These are phyloP conservation scores for Drosophila monieri DNA, from an alignment of 2,888 invertebrate species.

Conservation along the genomic window DNA sequence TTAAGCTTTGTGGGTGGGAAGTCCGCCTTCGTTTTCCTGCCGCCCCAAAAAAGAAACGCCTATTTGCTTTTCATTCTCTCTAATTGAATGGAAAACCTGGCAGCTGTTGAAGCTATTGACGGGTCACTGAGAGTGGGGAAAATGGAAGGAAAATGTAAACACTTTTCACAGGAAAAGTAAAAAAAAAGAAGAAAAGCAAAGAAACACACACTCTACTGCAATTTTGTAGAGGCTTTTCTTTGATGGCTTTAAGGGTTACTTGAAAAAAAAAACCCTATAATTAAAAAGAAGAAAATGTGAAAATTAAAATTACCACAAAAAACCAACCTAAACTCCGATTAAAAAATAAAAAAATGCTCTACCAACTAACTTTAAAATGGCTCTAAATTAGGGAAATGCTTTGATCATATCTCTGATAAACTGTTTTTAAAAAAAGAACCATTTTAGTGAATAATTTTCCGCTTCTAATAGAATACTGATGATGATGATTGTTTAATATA, in stretches of 20 bases:
- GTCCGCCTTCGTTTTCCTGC: slow-evolving; percentile 10
- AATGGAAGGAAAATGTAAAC: slow-evolving; percentile 6
- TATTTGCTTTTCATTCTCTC: slow-evolving; percentile 70
- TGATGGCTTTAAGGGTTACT: too few species aligned
- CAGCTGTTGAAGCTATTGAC: slow-evolving; percentile 62
- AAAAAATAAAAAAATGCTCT: neutral
- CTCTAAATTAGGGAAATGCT: slow-evolving; percentile 28
- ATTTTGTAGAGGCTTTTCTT: neutral
- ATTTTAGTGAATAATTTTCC: slow-evolving; percentile 33
- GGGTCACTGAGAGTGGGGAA: neutral
- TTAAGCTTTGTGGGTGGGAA: slow-evolving; percentile 56
- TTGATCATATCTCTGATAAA: slow-evolving; percentile 41
- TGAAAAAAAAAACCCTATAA: too few species aligned
- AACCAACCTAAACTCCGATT: neutral
- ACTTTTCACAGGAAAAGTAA: neutral
- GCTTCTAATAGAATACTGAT: slow-evolving; percentile 27
- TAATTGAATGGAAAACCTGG: slow-evolving; percentile 75
- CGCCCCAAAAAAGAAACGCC: slow-evolving; percentile 45
- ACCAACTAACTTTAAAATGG: neutral
- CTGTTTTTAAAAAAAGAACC: slow-evolving; percentile 21
- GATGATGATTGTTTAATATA: slow-evolving; percentile 46
- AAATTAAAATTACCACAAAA: neutral
- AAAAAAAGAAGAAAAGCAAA: slow-evolving; percentile 3
- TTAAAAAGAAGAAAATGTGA: neutral
- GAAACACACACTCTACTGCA: neutral